A percentile compares a stretch with the other conserved stretches of the same genome.
phyloP scores from a whole-genome alignment of 2,888 invertebrate genomes.

The Bedellia somnulentella region DNA sequence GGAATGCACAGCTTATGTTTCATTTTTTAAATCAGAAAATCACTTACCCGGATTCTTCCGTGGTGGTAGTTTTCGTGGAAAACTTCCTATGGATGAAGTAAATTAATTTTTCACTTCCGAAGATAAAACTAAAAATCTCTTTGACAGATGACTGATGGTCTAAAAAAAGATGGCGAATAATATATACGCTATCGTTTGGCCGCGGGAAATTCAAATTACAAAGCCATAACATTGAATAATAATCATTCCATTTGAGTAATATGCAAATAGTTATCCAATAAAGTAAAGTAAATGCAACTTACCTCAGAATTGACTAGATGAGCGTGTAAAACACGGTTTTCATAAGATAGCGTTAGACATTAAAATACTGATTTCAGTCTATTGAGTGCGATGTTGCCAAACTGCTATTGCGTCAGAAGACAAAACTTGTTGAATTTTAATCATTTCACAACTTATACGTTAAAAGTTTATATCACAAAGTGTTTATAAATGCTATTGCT shows the following conservation, averaged over 20 bases:
- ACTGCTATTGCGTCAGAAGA: conserved; percentile 54
- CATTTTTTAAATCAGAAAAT: conserved; percentile 14
- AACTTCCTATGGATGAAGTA: conserved; percentile 27
- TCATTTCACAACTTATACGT: conserved; percentile 50
- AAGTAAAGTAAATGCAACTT: too few species aligned
- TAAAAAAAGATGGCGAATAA: conserved; percentile 35
- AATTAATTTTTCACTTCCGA: conserved; percentile 31
- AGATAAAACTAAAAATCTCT: conserved; percentile 24
- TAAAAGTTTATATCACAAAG: too few species aligned
- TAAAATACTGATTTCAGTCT: too few species aligned
- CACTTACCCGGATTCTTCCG: conserved; percentile 57
- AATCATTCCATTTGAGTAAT: too few species aligned
- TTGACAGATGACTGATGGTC: conserved; percentile 45
- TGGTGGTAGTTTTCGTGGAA: conserved; percentile 29
- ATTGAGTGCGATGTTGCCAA: conserved; percentile 51
- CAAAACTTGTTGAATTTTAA: conserved; percentile 37
- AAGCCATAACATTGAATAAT: too few species aligned
- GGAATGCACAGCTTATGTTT: conserved; percentile 12
- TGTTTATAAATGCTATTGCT: too few species aligned
- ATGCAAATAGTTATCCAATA: too few species aligned
- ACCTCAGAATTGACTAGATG: too few species aligned
- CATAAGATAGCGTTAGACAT: too few species aligned
- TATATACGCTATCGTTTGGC: too few species aligned
- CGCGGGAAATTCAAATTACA: conserved; percentile 49
- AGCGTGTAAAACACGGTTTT: too few species aligned